Conservation (phyloP, 2,113 vertebrate species). For the Paramormyrops kingsleyae region DNA sequence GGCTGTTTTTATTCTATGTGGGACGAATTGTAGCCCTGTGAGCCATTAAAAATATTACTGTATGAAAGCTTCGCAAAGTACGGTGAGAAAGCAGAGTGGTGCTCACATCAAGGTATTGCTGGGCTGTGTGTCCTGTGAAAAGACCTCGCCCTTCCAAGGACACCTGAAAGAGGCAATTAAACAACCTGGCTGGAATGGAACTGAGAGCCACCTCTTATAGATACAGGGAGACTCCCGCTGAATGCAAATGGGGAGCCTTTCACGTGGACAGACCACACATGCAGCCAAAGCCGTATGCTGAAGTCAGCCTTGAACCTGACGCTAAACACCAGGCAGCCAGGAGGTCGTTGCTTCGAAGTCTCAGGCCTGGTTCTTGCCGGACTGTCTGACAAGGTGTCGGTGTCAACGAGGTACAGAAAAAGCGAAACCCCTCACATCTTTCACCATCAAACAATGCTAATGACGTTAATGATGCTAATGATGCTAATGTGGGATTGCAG, state of each 20-base stretch:
- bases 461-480: background rate
- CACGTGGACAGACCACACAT: background rate
- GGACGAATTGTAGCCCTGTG: background rate
- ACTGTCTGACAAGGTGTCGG: background rate
- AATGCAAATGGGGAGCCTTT: background rate
- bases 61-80: background rate
- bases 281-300: background rate
- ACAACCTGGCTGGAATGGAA: background rate
- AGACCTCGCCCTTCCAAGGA: background rate
- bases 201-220: background rate
- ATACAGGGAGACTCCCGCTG: background rate
- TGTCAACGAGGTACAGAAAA: background rate
- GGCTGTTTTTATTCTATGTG: background rate
- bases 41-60: background rate
- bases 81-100: background rate
- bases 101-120: background rate
- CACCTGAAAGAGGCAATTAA: background rate
- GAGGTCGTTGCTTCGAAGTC: constrained; percentile 27
- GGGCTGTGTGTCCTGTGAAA: background rate
- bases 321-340: background rate
- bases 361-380: constrained; percentile 34
- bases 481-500: background rate
- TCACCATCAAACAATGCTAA: background rate
- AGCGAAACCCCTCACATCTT: background rate
- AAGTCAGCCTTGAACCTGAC: background rate